Conservation (phyloP, 2,888 invertebrate genomes). For the Ditula angustiorana region DNA sequence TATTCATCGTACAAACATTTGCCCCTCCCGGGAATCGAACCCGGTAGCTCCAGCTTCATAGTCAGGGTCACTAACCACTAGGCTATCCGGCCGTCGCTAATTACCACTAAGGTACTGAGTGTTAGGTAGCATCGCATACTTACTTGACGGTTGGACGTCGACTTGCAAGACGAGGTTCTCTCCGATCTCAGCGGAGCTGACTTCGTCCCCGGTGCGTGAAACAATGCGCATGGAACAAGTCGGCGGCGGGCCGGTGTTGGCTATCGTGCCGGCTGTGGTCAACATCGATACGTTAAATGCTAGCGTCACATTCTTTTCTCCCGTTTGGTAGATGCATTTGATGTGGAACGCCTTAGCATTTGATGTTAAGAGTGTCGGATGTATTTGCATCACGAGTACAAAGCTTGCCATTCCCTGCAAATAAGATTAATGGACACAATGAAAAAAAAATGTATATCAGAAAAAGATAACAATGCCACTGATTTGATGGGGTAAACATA, state of each 20-base stretch:
- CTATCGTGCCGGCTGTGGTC: conserved; percentile 97
- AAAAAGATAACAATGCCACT: too few relatives aligned
- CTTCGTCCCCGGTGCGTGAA: conserved; percentile 93
- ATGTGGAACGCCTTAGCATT: conserved; percentile 98
- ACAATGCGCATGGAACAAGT: conserved; percentile 97
- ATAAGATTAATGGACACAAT: conserved; percentile 39
- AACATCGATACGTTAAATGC: conserved; percentile 98
- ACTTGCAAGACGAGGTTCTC: conserved; percentile 95
- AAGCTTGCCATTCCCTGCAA: conserved; percentile 95
- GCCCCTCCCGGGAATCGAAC: too few relatives aligned
- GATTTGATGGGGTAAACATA: conserved; percentile 74
- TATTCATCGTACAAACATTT: too few relatives aligned
- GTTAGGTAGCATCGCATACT: too few relatives aligned
- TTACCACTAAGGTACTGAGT: too few relatives aligned
- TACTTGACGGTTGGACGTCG: conserved; percentile 91
- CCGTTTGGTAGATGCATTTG: conserved; percentile 97
- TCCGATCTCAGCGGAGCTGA: conserved; percentile 96
- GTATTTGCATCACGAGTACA: conserved; percentile 97
- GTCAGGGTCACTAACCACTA: too few relatives aligned
- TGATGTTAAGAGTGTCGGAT: conserved; percentile 97
- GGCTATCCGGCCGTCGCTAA: too few relatives aligned
- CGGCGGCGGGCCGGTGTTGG: conserved; percentile 97
- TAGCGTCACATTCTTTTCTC: conserved; percentile 95
- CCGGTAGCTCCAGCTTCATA: too few relatives aligned
- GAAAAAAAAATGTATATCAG: too few relatives aligned